Conservation (phyloP, 2,888 invertebrate genomes). For the Coelogynopora nodosa region DNA sequence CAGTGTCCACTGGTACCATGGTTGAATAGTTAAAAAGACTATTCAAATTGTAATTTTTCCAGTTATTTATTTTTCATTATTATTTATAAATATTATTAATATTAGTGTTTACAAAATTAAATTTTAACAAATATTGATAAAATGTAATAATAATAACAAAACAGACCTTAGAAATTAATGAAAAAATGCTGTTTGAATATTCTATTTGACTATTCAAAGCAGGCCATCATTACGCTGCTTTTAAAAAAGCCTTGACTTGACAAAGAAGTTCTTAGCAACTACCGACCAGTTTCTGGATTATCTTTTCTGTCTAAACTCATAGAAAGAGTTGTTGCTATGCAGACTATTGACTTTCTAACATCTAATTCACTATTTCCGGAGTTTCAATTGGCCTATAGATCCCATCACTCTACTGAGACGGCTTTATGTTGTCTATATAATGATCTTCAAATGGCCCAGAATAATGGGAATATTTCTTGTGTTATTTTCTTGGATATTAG, state of each 20-base stretch:
- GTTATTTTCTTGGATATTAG: conserved; percentile 47
- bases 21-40: too few relatives aligned
- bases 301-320: conserved; percentile 46
- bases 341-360: background rate
- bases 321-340: conserved; percentile 34
- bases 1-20: too few relatives aligned
- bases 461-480: conserved; percentile 47
- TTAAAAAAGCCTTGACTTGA: conserved; percentile 47
- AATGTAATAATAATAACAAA: too few relatives aligned
- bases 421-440: conserved; percentile 45
- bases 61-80: too few relatives aligned
- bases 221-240: conserved; percentile 39
- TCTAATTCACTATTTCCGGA: conserved; percentile 9
- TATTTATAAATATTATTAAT: too few relatives aligned
- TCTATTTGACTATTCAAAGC: background rate
- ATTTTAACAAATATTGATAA: too few relatives aligned
- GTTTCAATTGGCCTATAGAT: conserved; percentile 46
- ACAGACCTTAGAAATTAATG: too few relatives aligned
- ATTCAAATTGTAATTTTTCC: too few relatives aligned
- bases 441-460: conserved; percentile 45
- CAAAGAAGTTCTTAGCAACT: conserved; percentile 43
- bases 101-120: too few relatives aligned
- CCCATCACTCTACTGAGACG: conserved; percentile 46
- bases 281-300: conserved; percentile 44
- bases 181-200: too few relatives aligned